A percentile compares a stretch with the other conserved stretches of the same genome.
Evolutionary conservation across 2,797 vertebrate genomes (phyloP).

Genomic region (Anguilla pacifica): DNA sequence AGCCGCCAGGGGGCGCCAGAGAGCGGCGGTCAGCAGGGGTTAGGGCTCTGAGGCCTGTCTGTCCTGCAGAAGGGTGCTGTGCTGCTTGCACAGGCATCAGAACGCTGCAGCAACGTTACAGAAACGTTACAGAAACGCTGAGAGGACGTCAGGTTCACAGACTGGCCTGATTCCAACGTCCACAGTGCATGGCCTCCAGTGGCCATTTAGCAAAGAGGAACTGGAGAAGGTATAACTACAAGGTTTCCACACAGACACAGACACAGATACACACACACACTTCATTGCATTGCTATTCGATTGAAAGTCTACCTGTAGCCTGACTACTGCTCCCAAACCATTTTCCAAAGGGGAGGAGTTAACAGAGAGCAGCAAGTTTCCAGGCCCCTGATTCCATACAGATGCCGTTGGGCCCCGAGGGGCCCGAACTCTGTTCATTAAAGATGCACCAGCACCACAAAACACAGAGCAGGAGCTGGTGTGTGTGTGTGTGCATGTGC

Average conservation of each 20-base stretch:
- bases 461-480: slow-evolving; percentile 50
- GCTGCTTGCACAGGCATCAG: no score
- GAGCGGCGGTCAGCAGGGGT: no score
- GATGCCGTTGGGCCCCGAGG: not conserved
- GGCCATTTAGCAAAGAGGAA: not conserved
- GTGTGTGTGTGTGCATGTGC: slow-evolving; percentile 11
- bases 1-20: no score
- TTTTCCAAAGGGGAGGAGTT: not conserved
- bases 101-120: not conserved
- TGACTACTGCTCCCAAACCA: not conserved
- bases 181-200: not conserved
- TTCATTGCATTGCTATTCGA: not conserved
- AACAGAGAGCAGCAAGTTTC: slow-evolving; percentile 7
- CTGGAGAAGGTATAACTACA: no score
- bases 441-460: slow-evolving; percentile 58
- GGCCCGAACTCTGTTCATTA: slow-evolving; percentile 39
- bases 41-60: no score
- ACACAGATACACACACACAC: not conserved
- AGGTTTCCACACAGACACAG: no score
- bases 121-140: not conserved
- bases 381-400: slow-evolving; percentile 17
- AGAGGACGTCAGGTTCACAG: not conserved
- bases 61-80: no score
- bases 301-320: not conserved
- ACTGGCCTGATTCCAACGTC: not conserved